These are phyloP conservation scores for Drosophila siamana DNA, from an alignment of 2,888 invertebrate genomes.

Conservation along the genomic window DNA sequence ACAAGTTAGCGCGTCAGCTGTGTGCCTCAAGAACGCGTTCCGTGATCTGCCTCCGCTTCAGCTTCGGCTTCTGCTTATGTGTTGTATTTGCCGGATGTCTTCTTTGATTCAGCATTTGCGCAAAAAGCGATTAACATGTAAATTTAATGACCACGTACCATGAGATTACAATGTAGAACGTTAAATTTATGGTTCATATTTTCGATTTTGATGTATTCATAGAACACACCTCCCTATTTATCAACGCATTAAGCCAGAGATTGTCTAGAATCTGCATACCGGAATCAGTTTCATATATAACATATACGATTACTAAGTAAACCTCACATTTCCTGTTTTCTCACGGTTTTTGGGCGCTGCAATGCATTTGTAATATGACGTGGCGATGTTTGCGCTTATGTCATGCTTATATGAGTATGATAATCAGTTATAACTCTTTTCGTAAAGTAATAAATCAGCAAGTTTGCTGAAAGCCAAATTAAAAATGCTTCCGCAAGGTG, in stretches of 20 bases:
- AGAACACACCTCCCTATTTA: constrained; percentile 26
- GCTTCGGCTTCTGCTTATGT: background rate
- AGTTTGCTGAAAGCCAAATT: background rate
- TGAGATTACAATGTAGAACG: constrained; percentile 38
- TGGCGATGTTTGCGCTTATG: constrained; percentile 4
- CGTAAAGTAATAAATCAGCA: constrained; percentile 5
- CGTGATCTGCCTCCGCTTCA: constrained; percentile 47
- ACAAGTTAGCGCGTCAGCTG: constrained; percentile 29
- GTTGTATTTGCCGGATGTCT: constrained; percentile 64
- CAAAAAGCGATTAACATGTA: constrained; percentile 73
- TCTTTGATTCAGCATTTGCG: constrained; percentile 45
- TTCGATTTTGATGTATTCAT: constrained; percentile 48
- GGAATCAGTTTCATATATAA: background rate
- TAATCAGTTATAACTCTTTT: constrained; percentile 6
- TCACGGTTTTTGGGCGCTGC: constrained; percentile 2
- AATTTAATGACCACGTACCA: constrained; percentile 65
- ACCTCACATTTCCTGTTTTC: constrained; percentile 46
- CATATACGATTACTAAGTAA: background rate
- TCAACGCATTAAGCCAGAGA: background rate
- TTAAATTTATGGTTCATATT: constrained; percentile 64
- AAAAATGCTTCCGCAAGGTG: background rate
- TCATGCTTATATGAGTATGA: background rate
- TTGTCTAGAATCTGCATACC: constrained; percentile 4
- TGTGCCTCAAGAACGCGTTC: constrained; percentile 54
- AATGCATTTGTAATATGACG: constrained; percentile 23